Evolutionary conservation across 2,113 vertebrate species (phyloP).

Genomic region (Craseonycteris thonglongyai): DNA sequence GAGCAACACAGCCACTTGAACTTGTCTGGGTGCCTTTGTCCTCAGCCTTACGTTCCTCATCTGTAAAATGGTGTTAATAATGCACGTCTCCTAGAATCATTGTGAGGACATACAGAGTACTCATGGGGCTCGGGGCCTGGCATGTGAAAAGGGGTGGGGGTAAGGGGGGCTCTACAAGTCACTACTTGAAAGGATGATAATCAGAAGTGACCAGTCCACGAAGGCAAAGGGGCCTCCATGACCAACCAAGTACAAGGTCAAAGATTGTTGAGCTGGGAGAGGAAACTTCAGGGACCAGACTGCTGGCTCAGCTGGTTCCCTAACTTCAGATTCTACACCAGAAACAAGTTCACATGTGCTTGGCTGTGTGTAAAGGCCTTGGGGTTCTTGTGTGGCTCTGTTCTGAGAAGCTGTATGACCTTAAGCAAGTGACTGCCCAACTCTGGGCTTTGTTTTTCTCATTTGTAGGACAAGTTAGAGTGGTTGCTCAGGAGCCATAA

Average conservation of each 20-base stretch:
- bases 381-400: accelerated
- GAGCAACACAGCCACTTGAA: background rate
- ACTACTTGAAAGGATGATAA: background rate
- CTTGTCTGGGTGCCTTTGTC: background rate
- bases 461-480: background rate
- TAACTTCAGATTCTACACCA: background rate
- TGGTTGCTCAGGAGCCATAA: background rate
- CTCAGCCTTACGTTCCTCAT: background rate
- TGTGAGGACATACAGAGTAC: accelerated
- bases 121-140: background rate
- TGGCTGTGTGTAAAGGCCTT: background rate
- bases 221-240: background rate
- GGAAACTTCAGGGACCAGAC: background rate
- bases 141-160: too few relatives aligned
- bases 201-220: background rate
- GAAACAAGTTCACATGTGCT: background rate
- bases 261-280: background rate
- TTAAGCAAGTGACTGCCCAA: background rate
- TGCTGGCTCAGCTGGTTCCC: background rate
- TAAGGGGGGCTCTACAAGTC: accelerated
- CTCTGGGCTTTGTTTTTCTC: background rate
- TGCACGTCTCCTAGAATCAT: background rate
- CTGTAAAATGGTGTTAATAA: background rate
- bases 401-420: background rate
- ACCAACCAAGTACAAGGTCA: background rate